Evolutionary conservation across 2,888 invertebrate genomes (phyloP).

Genomic region (Tetramorium bicarinatum): DNA sequence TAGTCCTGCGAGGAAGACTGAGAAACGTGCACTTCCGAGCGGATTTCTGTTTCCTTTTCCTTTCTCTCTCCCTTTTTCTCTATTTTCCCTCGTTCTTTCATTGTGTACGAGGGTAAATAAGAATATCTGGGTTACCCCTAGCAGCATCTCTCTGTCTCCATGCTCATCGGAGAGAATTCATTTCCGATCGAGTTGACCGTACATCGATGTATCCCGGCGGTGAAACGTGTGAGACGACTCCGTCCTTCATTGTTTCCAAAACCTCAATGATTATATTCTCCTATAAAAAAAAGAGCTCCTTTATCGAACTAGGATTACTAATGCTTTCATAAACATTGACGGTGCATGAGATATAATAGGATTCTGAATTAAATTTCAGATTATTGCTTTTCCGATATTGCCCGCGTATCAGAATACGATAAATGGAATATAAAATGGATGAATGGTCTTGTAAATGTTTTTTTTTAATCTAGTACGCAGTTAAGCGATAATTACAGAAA

Average conservation of each 20-base stretch:
- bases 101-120: slow-evolving; percentile 32
- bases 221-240: slow-evolving; percentile 4
- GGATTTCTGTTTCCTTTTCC: slow-evolving; percentile 62
- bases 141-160: background rate
- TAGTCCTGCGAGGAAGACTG: slow-evolving; percentile 56
- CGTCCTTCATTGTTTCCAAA: background rate
- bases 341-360: slow-evolving; percentile 23
- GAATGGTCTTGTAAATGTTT: slow-evolving; percentile 29
- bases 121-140: slow-evolving; percentile 18
- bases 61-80: background rate
- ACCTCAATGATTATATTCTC: background rate
- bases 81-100: background rate
- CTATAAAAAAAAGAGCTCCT: background rate
- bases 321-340: slow-evolving; percentile 20
- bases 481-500: slow-evolving; percentile 40
- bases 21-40: slow-evolving; percentile 57
- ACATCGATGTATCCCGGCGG: background rate
- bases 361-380: slow-evolving; percentile 50
- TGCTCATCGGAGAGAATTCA: slow-evolving; percentile 8
- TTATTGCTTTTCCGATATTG: slow-evolving; percentile 54
- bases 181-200: slow-evolving; percentile 10
- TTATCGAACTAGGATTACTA: slow-evolving; percentile 22
- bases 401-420: slow-evolving; percentile 54
- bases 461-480: slow-evolving; percentile 10
- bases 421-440: slow-evolving; percentile 36